phyloP scores from a whole-genome alignment of 2,888 invertebrate species.

The Furcula furcula region DNA sequence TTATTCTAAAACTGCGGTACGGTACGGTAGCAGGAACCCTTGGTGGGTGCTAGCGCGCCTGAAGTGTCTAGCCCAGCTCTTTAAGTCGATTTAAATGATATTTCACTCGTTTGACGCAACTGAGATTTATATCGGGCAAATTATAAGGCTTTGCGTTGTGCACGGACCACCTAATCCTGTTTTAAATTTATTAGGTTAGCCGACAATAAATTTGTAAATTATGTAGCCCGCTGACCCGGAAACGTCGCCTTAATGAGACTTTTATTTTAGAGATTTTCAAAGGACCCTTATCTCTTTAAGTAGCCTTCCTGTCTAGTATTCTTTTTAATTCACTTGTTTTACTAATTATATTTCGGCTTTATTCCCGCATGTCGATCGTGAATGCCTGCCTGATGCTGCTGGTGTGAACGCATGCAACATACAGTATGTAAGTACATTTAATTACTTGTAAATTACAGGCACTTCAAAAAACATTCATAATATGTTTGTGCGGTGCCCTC shows the following conservation, averaged over 20 bases:
- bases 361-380: slow-evolving; percentile 44
- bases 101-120: slow-evolving; percentile 53
- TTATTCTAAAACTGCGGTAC: no score
- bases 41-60: slow-evolving; percentile 7
- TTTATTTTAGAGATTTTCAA: slow-evolving; percentile 54
- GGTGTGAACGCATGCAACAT: slow-evolving; percentile 38
- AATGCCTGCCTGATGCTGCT: slow-evolving; percentile 27
- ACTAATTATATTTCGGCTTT: slow-evolving; percentile 37
- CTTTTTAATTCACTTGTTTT: slow-evolving; percentile 19
- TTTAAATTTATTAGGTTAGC: slow-evolving; percentile 77
- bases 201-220: slow-evolving; percentile 77
- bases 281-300: slow-evolving; percentile 42
- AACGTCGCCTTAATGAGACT: slow-evolving; percentile 64
- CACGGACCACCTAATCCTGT: slow-evolving; percentile 73
- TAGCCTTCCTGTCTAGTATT: slow-evolving; percentile 29
- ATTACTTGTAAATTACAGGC: slow-evolving; percentile 34
- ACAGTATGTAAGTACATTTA: slow-evolving; percentile 67
- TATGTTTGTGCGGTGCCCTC: slow-evolving; percentile 23
- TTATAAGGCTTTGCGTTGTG: slow-evolving; percentile 75
- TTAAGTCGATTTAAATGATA: slow-evolving; percentile 38
- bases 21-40: no score
- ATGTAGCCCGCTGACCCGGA: slow-evolving; percentile 71
- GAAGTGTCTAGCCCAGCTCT: slow-evolving; percentile 20
- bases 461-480: slow-evolving; percentile 27
- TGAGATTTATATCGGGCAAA: slow-evolving; percentile 73